Conservation (phyloP, 2,888 invertebrate species). For the Caprella mutica region DNA sequence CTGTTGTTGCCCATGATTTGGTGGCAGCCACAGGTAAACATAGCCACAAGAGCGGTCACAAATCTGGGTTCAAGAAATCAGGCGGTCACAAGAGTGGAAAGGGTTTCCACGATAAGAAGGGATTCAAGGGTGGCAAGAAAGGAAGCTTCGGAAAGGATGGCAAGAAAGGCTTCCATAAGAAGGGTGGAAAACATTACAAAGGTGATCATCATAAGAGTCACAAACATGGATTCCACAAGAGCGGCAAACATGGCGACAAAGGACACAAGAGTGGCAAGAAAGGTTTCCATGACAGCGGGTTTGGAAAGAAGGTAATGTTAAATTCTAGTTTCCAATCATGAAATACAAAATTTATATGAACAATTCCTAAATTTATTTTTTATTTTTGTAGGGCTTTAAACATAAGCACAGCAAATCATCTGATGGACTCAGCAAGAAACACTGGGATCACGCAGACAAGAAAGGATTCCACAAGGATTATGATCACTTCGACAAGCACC, state of each 20-base stretch:
- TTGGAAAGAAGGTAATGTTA: constrained; percentile 52
- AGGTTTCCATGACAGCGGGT: constrained; percentile 44
- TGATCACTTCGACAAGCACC: constrained; percentile 13
- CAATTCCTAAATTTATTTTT: too few species aligned
- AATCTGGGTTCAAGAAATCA: constrained; percentile 9
- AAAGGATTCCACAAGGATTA: constrained; percentile 10
- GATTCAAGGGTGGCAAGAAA: constrained; percentile 17
- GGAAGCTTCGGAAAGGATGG: constrained; percentile 11
- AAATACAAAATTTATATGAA: background rate
- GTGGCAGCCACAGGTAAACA: background rate
- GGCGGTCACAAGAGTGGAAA: constrained; percentile 4
- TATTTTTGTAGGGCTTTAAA: background rate
- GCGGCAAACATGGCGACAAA: constrained; percentile 32
- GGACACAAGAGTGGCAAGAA: constrained; percentile 34
- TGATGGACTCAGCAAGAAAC: constrained; percentile 9
- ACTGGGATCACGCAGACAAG: constrained; percentile 11
- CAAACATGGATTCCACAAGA: constrained; percentile 16
- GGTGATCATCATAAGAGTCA: constrained; percentile 25
- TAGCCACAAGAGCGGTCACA: constrained; percentile 10
- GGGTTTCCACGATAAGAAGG: constrained; percentile 11
- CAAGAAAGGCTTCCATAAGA: constrained; percentile 5
- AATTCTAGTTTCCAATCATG: too few species aligned
- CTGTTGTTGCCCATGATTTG: constrained; percentile 2
- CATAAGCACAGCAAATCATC: background rate
- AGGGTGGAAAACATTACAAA: constrained; percentile 16